Conservation (phyloP, 2,797 vertebrate species). For the Myoxocephalus aenaeus region DNA sequence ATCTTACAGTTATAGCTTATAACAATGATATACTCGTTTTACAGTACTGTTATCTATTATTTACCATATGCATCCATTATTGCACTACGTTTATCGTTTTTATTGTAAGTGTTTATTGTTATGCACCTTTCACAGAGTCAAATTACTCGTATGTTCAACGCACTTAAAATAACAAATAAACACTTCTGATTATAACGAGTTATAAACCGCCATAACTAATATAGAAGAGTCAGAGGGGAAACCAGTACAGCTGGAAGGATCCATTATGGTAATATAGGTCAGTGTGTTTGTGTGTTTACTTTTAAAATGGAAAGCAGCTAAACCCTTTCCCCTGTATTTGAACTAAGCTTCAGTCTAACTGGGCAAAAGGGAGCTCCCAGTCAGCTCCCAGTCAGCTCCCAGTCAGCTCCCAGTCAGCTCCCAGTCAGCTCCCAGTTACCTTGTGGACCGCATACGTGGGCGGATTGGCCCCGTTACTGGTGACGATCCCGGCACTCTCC, state of each 20-base stretch:
- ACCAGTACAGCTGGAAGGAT: neutral
- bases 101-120: too few relatives aligned
- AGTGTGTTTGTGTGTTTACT: neutral
- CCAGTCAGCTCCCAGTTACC: slow-evolving; percentile 80
- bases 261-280: neutral
- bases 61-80: too few relatives aligned
- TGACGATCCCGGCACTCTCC: slow-evolving; percentile 97
- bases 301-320: neutral
- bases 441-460: slow-evolving; percentile 92
- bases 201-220: too few relatives aligned
- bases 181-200: too few relatives aligned
- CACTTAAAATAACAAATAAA: too few relatives aligned
- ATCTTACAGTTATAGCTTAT: too few relatives aligned
- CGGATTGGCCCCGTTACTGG: slow-evolving; percentile 91
- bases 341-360: neutral
- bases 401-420: slow-evolving; percentile 20
- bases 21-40: too few relatives aligned
- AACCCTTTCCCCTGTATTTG: neutral
- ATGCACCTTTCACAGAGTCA: too few relatives aligned
- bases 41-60: too few relatives aligned
- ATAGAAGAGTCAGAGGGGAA: neutral
- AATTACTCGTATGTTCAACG: too few relatives aligned
- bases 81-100: too few relatives aligned
- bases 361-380: neutral
- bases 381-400: neutral